Conservation (phyloP, 2,113 vertebrate genomes). For the human (Homo sapiens) region GRCh38 chr12:23785001-23785500, state of each 20-base stretch:
- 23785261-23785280: constrained; percentile 44
- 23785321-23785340: constrained; percentile 56
- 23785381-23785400: constrained; percentile 65
- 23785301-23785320: constrained; percentile 51
- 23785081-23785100: neutral
- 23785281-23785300: constrained; percentile 57
- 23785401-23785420: constrained; percentile 67
- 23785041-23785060: too few species aligned
- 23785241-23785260: constrained; percentile 32
- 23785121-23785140: neutral
- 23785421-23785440: constrained; percentile 45
- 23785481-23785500: constrained; percentile 55
- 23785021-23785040: too few species aligned
- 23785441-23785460: constrained; percentile 61
- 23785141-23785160: neutral
- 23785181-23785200: neutral
- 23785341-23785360: constrained; percentile 61
- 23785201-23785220: constrained; percentile 9
- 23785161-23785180: neutral
- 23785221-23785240: neutral
- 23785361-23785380: constrained; percentile 50
- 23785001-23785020: too few species aligned
- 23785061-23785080: too few species aligned
- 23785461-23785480: constrained; percentile 56
- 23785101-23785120: neutral